Conservation (phyloP, 2,888 invertebrate genomes). For the Chrysolina oricalcia region DNA sequence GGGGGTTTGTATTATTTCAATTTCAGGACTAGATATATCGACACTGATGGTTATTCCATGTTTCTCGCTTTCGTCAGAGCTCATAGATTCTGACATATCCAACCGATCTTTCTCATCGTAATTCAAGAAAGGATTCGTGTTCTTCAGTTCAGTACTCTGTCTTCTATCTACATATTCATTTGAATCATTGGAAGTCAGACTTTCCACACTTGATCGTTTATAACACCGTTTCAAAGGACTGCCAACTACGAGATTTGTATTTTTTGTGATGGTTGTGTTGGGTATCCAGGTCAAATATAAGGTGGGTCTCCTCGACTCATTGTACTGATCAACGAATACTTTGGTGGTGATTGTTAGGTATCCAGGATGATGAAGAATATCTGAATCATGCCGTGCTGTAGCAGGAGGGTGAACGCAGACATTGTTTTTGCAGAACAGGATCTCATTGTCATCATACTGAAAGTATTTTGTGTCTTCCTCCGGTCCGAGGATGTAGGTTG, state of each 20-base stretch:
- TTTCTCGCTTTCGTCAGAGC: slow-evolving; percentile 64
- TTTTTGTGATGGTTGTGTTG: slow-evolving; percentile 89
- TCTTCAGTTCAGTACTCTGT: slow-evolving; percentile 66
- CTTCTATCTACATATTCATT: slow-evolving; percentile 53
- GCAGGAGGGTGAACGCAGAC: slow-evolving; percentile 97
- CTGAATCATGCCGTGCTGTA: slow-evolving; percentile 85
- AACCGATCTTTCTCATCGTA: slow-evolving; percentile 67
- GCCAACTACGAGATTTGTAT: slow-evolving; percentile 80
- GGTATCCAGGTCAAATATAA: slow-evolving; percentile 96
- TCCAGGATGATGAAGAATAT: slow-evolving; percentile 92
- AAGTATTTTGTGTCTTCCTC: slow-evolving; percentile 76
- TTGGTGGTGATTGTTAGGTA: slow-evolving; percentile 92
- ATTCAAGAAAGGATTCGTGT: slow-evolving; percentile 72
- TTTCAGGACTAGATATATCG: slow-evolving; percentile 81
- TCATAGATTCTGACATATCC: slow-evolving; percentile 64
- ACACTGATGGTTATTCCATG: slow-evolving; percentile 69
- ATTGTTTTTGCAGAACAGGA: slow-evolving; percentile 94
- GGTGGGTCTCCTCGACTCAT: slow-evolving; percentile 84
- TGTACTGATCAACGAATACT: slow-evolving; percentile 84
- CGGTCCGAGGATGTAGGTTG: slow-evolving; percentile 84
- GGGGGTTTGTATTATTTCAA: slow-evolving; percentile 82
- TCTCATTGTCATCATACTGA: slow-evolving; percentile 87
- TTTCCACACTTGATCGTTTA: slow-evolving; percentile 67
- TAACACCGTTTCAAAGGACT: slow-evolving; percentile 60
- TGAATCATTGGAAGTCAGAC: slow-evolving; percentile 68